Conservation (phyloP, 1,140 invertebrate species). For the Trichonephila inaurata region DNA sequence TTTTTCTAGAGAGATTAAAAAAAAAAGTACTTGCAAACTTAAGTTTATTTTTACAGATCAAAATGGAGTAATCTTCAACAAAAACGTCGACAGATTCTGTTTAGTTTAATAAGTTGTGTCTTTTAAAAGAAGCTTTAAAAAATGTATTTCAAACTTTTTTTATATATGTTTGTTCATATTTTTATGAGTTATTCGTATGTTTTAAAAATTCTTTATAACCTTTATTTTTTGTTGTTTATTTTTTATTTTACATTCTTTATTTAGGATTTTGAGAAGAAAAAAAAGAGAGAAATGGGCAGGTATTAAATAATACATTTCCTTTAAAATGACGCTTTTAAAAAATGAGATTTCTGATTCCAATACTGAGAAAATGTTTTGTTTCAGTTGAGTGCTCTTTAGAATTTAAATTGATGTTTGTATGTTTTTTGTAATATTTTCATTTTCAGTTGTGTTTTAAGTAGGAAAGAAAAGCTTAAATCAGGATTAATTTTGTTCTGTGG, state of each 20-base stretch:
- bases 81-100: not conserved
- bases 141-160: not conserved
- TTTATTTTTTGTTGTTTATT: not conserved
- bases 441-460: too few relatives aligned
- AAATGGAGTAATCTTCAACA: not conserved
- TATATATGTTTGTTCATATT: not conserved
- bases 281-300: too few relatives aligned
- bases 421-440: too few relatives aligned
- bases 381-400: too few relatives aligned
- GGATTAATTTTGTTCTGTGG: too few relatives aligned
- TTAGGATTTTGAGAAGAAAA: not conserved
- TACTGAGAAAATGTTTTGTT: too few relatives aligned
- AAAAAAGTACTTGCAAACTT: not conserved
- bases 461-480: too few relatives aligned
- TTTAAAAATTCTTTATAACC: not conserved
- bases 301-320: too few relatives aligned
- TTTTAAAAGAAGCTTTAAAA: not conserved
- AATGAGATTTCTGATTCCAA: too few relatives aligned
- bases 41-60: not conserved
- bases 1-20: not conserved
- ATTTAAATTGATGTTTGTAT: too few relatives aligned
- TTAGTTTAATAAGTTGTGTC: not conserved
- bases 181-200: not conserved
- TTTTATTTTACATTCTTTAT: not conserved
- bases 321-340: too few relatives aligned